Percentiles rank a stretch among this genome's conserved stretches.
phyloP scores from a whole-genome alignment of 2,797 vertebrate genomes.

The Pachyuromys duprasi region DNA sequence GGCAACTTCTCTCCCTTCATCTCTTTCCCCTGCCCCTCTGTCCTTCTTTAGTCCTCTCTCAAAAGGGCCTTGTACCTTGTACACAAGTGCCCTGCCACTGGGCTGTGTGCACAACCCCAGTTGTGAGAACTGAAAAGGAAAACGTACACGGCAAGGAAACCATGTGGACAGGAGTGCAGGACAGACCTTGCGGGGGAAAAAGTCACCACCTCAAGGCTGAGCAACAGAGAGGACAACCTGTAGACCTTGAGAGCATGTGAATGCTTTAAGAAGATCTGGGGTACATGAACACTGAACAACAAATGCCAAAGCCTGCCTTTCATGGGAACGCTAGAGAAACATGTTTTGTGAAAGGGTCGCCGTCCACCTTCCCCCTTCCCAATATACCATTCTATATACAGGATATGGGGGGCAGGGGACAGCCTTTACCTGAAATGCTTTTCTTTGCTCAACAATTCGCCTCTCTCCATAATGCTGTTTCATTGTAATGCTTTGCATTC shows the following conservation, averaged over 20 bases:
- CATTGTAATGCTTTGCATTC: neutral
- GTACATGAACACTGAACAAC: constrained; percentile 15
- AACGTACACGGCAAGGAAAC: constrained; percentile 40
- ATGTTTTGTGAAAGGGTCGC: neutral
- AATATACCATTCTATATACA: neutral
- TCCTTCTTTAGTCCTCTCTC: neutral
- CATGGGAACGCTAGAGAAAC: neutral
- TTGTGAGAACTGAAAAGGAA: constrained; percentile 60
- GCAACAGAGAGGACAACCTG: neutral
- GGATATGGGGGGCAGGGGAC: neutral
- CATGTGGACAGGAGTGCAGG: constrained; percentile 60
- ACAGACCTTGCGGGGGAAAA: neutral
- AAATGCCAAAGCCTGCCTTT: neutral
- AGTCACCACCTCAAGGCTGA: neutral
- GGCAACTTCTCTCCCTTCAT: neutral
- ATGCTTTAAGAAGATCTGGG: neutral
- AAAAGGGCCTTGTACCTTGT: neutral
- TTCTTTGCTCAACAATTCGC: neutral
- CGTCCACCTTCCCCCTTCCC: neutral
- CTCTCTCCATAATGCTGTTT: constrained; percentile 20
- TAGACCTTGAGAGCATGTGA: neutral
- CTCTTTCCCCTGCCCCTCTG: neutral
- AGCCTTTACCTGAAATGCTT: constrained; percentile 20
- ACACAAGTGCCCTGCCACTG: neutral
- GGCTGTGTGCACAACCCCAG: neutral